Evolutionary conservation across 2,888 invertebrate genomes (phyloP), one percentile per base, ranked within the genome.

Genomic region (Sarcophaga subvicina): DNA sequence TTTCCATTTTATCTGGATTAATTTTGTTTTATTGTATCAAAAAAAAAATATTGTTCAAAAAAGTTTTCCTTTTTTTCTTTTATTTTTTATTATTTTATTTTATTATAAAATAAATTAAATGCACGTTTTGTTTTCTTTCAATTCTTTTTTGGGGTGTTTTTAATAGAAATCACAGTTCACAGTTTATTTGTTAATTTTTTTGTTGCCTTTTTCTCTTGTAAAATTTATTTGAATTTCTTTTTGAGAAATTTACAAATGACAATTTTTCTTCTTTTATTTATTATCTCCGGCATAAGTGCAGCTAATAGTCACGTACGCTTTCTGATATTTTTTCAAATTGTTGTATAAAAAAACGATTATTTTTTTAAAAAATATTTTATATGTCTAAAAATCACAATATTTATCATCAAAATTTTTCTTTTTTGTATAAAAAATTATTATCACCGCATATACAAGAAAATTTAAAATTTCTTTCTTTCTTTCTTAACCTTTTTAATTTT

Each of bases 1-100:
- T 89, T 89, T 89, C 89, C 89, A 89, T 89, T 88, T 88, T 89
- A 84, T 89, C 86, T 79, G 87, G 81, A 83, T 81, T 84, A 86
- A 79, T 86, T 80, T 80, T 85, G 84, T 63, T 71, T 82, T 80
- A 70, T 54, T 54, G 64, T 87, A 87, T 86, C 67, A 81, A 69
- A 81, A 79, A 22, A 20, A 22, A 79, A 67, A 70, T 60, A 78
- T 45, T 66, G 69, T 75, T 81, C 45, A 62, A 67, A 73, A 83
- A 72, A 71, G 69, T 70, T 78, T 70, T 59, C 64, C 27, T 70
- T 60, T 73, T 70, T 64, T 47, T 70, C 47, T 70, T 60, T 62
- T 73, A 59, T 47, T 80, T 63, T 49, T 20, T 79, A 14, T 8
- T 37, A 20, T 47, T 81, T 79, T 78, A 73, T 66, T n/a, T 80